Conservation (phyloP, 2,113 vertebrate species). For the Nesospiza acunhae region DNA sequence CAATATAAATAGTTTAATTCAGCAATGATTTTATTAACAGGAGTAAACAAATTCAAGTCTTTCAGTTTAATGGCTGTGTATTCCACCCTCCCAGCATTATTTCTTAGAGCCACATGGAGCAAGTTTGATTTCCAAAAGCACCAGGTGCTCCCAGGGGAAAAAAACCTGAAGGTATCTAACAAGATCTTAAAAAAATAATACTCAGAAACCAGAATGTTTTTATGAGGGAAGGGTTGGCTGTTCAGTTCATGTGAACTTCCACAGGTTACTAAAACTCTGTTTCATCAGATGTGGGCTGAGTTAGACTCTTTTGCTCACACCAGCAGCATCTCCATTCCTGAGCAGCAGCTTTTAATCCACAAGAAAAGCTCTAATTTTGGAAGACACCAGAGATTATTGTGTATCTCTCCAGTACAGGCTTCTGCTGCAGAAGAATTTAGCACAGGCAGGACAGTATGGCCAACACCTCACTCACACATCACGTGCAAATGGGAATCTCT, state of each 20-base stretch:
- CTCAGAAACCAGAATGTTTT: not conserved
- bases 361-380: not conserved
- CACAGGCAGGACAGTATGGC: not conserved
- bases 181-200: not conserved
- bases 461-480: not conserved
- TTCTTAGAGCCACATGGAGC: not conserved
- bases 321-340: not conserved
- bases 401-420: not conserved
- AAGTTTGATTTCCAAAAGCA: not conserved
- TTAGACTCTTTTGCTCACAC: not conserved
- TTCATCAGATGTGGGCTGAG: not conserved
- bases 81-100: not conserved
- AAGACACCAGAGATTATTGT: not conserved
- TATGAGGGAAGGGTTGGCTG: not conserved
- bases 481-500: not conserved
- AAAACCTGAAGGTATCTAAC: not conserved
- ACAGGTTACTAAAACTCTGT: not conserved
- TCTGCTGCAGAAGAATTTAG: not conserved
- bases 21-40: slow-evolving; percentile 63
- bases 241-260: not conserved
- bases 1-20: slow-evolving; percentile 65
- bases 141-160: not conserved
- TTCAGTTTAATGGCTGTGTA: slow-evolving; percentile 9
- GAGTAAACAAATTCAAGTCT: slow-evolving; percentile 67
- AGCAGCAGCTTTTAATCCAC: not conserved